These are phyloP conservation scores for Polymixis lichenea DNA, from an alignment of 2,888 invertebrate species.

Conservation along the genomic window DNA sequence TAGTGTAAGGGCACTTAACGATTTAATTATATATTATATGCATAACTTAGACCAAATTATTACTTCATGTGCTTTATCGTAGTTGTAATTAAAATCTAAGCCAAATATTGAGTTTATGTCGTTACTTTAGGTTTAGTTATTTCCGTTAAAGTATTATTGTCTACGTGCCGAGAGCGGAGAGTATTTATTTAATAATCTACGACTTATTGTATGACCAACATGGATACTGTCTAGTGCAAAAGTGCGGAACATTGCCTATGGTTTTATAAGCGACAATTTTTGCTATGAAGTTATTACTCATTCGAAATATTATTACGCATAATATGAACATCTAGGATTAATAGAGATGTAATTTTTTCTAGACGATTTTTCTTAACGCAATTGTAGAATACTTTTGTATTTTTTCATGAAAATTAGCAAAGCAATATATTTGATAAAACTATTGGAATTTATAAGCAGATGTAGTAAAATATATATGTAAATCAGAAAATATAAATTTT, in stretches of 20 bases:
- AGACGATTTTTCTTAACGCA: conserved; percentile 85
- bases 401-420: conserved; percentile 87
- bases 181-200: conserved; percentile 85
- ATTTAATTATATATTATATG: conserved; percentile 80
- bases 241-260: conserved; percentile 63
- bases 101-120: conserved; percentile 90
- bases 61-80: conserved; percentile 89
- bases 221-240: conserved; percentile 67
- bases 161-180: conserved; percentile 80
- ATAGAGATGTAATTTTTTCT: conserved; percentile 87
- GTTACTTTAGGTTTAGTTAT: conserved; percentile 84
- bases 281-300: conserved; percentile 75
- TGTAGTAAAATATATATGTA: conserved; percentile 86
- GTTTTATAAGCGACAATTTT: conserved; percentile 76
- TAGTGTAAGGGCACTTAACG: conserved; percentile 89
- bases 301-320: conserved; percentile 84
- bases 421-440: conserved; percentile 89
- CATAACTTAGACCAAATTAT: conserved; percentile 91
- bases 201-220: conserved; percentile 67
- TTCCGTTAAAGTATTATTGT: conserved; percentile 89
- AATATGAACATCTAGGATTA: conserved; percentile 84
- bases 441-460: conserved; percentile 82
- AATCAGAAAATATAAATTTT: conserved; percentile 88
- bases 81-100: conserved; percentile 90
- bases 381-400: conserved; percentile 88